Percentiles rank a stretch among this genome's conserved stretches.
phyloP scores from a whole-genome alignment of 2,113 vertebrate species.

The Piaya cayana region DNA sequence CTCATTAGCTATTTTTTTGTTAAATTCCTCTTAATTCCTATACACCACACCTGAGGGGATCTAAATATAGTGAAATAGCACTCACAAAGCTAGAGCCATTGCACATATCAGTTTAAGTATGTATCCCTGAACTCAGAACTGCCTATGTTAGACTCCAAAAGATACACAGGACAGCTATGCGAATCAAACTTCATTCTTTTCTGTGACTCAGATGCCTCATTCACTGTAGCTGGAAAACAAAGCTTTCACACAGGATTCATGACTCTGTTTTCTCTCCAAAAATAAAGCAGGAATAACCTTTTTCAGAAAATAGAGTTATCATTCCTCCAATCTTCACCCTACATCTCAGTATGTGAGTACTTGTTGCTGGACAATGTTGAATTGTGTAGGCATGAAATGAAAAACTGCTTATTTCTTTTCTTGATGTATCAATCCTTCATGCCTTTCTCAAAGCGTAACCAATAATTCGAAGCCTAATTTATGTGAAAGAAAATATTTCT shows the following conservation, averaged over 20 bases:
- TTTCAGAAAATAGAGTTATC: background rate
- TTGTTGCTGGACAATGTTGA: rapidly evolving
- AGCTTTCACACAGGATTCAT: background rate
- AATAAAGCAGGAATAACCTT: background rate
- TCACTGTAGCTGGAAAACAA: background rate
- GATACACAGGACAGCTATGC: background rate
- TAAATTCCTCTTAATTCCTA: background rate
- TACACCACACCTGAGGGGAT: background rate
- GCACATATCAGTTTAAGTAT: background rate
- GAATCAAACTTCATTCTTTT: background rate
- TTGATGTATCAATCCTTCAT: background rate
- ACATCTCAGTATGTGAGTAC: background rate
- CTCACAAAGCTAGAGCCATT: background rate
- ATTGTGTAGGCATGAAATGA: background rate
- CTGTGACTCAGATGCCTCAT: background rate
- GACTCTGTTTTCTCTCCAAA: background rate
- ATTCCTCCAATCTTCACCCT: background rate
- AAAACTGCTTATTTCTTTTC: background rate
- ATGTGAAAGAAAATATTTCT: background rate
- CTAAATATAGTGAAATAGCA: background rate
- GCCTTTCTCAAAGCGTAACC: background rate
- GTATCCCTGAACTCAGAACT: background rate
- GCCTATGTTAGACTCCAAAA: background rate
- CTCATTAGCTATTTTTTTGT: background rate
- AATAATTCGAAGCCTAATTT: background rate